A percentile compares a stretch with the other conserved stretches of the same genome.
phyloP scores from a whole-genome alignment of 92 coral and sea anemone species.

The Epizoanthus fatuus region DNA sequence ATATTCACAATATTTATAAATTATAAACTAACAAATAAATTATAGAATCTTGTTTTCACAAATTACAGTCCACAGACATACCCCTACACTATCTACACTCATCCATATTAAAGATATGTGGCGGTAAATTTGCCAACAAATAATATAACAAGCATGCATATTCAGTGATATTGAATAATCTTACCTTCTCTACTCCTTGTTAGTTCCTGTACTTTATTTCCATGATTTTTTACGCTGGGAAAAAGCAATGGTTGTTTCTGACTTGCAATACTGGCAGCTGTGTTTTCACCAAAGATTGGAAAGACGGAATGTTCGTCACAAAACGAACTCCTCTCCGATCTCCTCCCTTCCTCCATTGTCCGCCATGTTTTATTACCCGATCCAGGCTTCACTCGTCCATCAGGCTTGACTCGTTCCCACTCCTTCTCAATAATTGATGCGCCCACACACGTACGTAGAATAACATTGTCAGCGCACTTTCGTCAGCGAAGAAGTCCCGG shows the following conservation, averaged over 20 bases:
- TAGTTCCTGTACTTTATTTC: background rate
- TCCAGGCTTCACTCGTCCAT: background rate
- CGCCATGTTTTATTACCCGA: background rate
- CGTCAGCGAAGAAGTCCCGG: slow-evolving; percentile 76
- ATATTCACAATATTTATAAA: too few species aligned
- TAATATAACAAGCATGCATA: too few species aligned
- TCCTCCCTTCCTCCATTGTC: background rate
- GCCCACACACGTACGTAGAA: background rate
- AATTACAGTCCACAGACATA: too few species aligned
- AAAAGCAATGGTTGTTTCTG: slow-evolving; percentile 28
- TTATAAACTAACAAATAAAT: too few species aligned
- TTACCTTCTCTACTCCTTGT: background rate
- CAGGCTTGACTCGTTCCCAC: background rate
- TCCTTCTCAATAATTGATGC: background rate
- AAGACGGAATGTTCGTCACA: background rate
- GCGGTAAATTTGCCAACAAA: too few species aligned
- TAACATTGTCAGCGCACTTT: background rate
- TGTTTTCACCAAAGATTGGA: background rate
- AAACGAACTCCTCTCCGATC: too few species aligned
- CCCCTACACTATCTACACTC: too few species aligned
- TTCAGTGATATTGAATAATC: too few species aligned
- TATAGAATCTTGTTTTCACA: too few species aligned
- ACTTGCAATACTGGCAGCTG: background rate
- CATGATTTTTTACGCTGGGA: slow-evolving; percentile 16
- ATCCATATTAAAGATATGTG: too few species aligned